A percentile compares a stretch with the other conserved stretches of the same genome.
These are phyloP conservation scores for Megaceryle maxima DNA, from an alignment of 2,113 vertebrate genomes.

Conservation along the genomic window DNA sequence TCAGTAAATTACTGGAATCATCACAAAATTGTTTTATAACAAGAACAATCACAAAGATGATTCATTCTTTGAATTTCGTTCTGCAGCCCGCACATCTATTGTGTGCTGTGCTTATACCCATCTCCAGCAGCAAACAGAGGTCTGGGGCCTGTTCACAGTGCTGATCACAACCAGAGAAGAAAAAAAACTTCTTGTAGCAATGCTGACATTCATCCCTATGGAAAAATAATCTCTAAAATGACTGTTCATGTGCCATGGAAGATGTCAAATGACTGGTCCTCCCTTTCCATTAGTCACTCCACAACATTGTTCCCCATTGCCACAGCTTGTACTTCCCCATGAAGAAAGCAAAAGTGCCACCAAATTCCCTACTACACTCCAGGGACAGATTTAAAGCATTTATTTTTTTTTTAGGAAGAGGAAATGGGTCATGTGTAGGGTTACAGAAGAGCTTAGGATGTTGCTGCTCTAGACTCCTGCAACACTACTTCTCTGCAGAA, in stretches of 20 bases:
- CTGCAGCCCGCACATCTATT: not conserved
- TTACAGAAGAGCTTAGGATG: not conserved
- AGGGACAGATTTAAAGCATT: not conserved
- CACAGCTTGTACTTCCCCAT: not conserved
- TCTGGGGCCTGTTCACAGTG: not conserved
- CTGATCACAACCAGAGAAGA: not conserved
- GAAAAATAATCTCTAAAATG: slow-evolving; percentile 15
- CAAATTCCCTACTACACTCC: not conserved
- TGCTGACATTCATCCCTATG: not conserved
- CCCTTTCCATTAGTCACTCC: not conserved
- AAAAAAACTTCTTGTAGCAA: not conserved
- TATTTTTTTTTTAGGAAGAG: not conserved
- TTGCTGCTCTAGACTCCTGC: not conserved
- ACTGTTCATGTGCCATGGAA: not conserved
- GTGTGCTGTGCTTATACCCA: not conserved
- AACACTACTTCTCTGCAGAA: not conserved
- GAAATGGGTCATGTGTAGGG: not conserved
- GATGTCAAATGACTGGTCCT: not conserved
- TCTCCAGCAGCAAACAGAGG: not conserved
- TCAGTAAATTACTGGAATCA: not conserved
- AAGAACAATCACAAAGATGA: not conserved
- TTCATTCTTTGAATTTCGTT: not conserved
- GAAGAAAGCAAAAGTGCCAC: not conserved
- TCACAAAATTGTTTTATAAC: not conserved
- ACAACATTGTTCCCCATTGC: not conserved